Evolutionary conservation across 37 sponge, comb jelly and placozoan species (phyloP), one percentile per base, ranked within the genome.

Genomic region (Mnemiopsis leidyi): DNA sequence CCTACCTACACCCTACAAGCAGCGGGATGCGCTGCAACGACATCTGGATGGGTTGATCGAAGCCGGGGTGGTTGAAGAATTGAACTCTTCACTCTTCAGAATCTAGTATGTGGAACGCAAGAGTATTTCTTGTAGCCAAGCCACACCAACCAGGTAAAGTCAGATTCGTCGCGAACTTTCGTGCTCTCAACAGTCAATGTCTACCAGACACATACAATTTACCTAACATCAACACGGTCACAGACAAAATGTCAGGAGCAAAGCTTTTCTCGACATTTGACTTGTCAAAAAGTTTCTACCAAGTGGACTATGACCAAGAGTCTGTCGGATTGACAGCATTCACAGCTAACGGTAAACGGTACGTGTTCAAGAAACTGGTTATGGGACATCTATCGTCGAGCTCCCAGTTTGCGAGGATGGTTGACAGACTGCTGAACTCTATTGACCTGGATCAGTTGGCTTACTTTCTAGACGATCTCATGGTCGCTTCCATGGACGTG

Each of bases 351-450:
- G 82, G 82, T 3, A 79, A 29, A 33, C 23, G 23, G 37, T 79
- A 79, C 82, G 29, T 79, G 5, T 79, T 79, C 36, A 16, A 31
- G 21, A 31, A 35, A 36, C 2, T 79, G 82, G 82, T 79, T 16
- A 79, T 79, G 82, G 82, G 82, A 79, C 82, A 79, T 36, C 82
- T 79, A 34, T 79, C 82, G 2, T 36, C 37, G 31, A 36, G 37
- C 35, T 36, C 37, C 2, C 21, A 31, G 37, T 79, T 79, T 21
- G 37, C 37, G 1, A 2, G 82, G 3, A 79, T 79, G 82, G 21
- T 79, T 13, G 82, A 79, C 36, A 2, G 29, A 33, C 82, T 79
- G 9, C 7, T 35, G 21, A 23, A 35, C 16, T 13, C 35, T 36
- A 79, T 79, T 2, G 36, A 34, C 21, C 3, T 79, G 37, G 35